Evolutionary conservation across 2,113 vertebrate genomes (phyloP).

Genomic region (Mustela nigripes): DNA sequence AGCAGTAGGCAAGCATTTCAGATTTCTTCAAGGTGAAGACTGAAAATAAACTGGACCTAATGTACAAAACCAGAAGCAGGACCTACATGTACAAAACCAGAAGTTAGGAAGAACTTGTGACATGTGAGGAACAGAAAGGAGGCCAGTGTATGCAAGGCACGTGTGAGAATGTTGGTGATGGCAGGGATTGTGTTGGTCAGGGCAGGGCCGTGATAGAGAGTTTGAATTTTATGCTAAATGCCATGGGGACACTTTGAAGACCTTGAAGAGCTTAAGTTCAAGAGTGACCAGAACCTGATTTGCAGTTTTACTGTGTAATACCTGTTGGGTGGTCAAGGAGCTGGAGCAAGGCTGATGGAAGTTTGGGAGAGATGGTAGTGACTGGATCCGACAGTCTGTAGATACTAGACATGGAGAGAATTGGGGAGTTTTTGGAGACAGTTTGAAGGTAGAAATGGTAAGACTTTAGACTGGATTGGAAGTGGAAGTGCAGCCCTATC

Average conservation of each 20-base stretch:
- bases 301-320: not conserved
- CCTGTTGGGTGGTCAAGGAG: not conserved
- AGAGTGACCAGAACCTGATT: not conserved
- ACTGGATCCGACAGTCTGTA: not conserved
- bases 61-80: not conserved
- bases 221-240: not conserved
- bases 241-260: not conserved
- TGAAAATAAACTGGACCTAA: not conserved
- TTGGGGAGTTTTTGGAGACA: not conserved
- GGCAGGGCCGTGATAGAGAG: not conserved
- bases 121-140: not conserved
- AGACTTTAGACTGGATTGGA: not conserved
- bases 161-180: rapidly evolving
- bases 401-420: not conserved
- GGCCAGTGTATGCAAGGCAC: not conserved
- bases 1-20: not conserved
- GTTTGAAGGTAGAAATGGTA: not conserved
- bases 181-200: not conserved
- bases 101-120: not conserved
- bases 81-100: not conserved
- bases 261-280: not conserved
- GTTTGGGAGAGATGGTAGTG: not conserved
- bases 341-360: not conserved
- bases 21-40: not conserved
- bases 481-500: not conserved